Conservation (phyloP, 2,888 invertebrate genomes). For the Sesamia inferens region DNA sequence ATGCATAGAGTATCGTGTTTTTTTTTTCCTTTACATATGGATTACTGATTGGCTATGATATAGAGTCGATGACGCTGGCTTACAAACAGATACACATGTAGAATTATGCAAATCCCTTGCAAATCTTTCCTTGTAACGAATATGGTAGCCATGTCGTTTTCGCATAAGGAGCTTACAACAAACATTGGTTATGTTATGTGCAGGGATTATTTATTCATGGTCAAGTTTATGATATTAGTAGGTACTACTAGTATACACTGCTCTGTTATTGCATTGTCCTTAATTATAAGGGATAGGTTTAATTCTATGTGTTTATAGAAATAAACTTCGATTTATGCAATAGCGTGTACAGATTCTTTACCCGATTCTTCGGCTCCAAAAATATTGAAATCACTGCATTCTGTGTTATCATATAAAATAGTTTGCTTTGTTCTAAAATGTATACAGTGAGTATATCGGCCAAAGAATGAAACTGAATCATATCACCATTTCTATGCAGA, state of each 20-base stretch:
- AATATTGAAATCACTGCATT: conserved; percentile 3
- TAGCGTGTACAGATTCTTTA: background rate
- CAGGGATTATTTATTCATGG: conserved; percentile 60
- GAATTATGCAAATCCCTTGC: conserved; percentile 78
- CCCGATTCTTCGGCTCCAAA: background rate
- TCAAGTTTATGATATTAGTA: conserved; percentile 61
- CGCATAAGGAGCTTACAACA: conserved; percentile 65
- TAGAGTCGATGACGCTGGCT: conserved; percentile 46
- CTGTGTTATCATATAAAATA: conserved; percentile 8
- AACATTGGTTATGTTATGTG: conserved; percentile 53
- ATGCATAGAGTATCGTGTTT: conserved; percentile 23
- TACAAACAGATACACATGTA: conserved; percentile 70
- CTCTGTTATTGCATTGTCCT: conserved; percentile 39
- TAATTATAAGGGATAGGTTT: conserved; percentile 25
- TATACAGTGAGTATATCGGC: conserved; percentile 23
- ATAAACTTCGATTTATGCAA: background rate
- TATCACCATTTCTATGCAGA: conserved; percentile 69
- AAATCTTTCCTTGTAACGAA: conserved; percentile 71
- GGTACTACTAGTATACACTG: conserved; percentile 28
- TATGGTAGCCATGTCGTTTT: conserved; percentile 66
- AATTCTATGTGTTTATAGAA: conserved; percentile 5
- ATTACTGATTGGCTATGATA: conserved; percentile 46
- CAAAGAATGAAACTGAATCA: conserved; percentile 49
- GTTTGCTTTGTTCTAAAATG: conserved; percentile 36
- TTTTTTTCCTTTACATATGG: conserved; percentile 29